phyloP scores from a whole-genome alignment of 2,113 vertebrate genomes.

The Mus pahari region DNA sequence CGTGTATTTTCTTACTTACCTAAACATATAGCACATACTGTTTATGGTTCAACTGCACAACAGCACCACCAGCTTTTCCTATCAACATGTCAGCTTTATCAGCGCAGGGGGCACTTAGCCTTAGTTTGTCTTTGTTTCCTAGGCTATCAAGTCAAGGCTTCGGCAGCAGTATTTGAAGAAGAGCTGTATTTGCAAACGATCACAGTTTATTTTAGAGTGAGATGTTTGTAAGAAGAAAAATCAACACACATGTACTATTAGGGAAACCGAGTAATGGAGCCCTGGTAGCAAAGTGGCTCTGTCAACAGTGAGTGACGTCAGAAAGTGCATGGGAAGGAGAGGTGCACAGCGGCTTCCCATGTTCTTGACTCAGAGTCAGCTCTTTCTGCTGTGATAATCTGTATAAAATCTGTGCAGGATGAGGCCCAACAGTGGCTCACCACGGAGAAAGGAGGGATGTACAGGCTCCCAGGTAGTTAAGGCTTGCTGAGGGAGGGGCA shows the following conservation, averaged over 20 bases:
- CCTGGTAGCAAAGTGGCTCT: not conserved
- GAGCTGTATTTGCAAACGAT: not conserved
- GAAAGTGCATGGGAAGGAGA: not conserved
- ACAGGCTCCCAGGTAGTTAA: not conserved
- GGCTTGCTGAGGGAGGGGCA: not conserved
- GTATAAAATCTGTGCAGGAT: not conserved
- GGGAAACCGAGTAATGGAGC: not conserved
- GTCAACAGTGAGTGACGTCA: not conserved
- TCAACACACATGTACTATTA: not conserved
- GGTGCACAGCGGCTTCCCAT: not conserved
- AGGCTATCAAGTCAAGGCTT: not conserved
- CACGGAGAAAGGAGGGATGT: not conserved
- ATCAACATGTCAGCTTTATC: not conserved
- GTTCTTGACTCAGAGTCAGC: not conserved
- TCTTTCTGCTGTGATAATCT: not conserved
- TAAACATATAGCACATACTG: not conserved
- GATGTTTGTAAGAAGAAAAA: not conserved
- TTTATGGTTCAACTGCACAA: not conserved
- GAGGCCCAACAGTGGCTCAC: not conserved
- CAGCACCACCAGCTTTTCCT: not conserved
- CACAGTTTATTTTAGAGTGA: not conserved
- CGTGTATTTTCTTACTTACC: not conserved
- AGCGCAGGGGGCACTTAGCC: not conserved
- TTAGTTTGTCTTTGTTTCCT: not conserved
- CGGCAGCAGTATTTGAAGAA: not conserved